A percentile compares a stretch with the other conserved stretches of the same genome.
phyloP scores from a whole-genome alignment of 2,888 invertebrate species.

The Himalopsyche anomala region DNA sequence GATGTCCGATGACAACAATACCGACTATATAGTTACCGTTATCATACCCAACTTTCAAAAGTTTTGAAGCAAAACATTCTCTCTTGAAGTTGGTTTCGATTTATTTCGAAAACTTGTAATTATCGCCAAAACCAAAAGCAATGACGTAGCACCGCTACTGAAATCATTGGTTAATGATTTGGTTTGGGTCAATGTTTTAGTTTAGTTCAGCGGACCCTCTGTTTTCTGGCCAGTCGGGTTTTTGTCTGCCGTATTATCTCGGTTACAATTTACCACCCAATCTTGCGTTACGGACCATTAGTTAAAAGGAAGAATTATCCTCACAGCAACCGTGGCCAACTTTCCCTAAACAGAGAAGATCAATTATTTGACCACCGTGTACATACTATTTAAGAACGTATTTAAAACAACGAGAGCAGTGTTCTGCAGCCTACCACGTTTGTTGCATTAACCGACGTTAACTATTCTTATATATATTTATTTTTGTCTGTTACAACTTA shows the following conservation, averaged over 20 bases:
- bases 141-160: background rate
- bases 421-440: no score
- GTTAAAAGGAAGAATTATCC: slow-evolving; percentile 26
- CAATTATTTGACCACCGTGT: background rate
- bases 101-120: background rate
- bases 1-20: no score
- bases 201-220: slow-evolving; percentile 2
- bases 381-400: background rate
- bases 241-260: background rate
- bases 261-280: slow-evolving; percentile 19
- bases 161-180: background rate
- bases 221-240: slow-evolving; percentile 12
- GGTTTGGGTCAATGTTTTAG: slow-evolving; percentile 18
- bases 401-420: no score
- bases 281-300: slow-evolving; percentile 26
- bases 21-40: no score
- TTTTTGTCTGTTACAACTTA: no score
- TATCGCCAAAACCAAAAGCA: background rate
- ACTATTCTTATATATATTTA: no score
- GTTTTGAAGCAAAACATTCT: no score
- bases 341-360: background rate
- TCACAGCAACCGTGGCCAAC: background rate
- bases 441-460: no score
- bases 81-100: no score
- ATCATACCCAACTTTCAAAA: no score